Evolutionary conservation across 2,797 vertebrate genomes (phyloP).

Genomic region (Mareca penelope): DNA sequence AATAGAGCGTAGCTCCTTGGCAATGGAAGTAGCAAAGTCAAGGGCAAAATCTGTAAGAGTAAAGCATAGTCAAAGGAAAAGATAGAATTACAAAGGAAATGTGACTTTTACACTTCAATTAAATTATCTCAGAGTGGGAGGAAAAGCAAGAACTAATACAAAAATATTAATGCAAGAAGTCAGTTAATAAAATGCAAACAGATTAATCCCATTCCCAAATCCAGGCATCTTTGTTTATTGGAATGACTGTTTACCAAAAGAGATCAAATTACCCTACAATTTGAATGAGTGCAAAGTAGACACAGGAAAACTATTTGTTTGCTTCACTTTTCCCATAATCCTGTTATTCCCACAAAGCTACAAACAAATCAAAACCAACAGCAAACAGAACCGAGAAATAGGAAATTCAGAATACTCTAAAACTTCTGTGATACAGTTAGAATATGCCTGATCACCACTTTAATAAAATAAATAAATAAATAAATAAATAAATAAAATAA

Average conservation of each 20-base stretch:
- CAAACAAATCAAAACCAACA: not conserved
- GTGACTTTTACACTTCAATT: not conserved
- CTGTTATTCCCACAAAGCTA: not conserved
- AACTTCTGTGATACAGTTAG: not conserved
- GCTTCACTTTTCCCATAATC: not conserved
- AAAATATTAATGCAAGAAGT: not conserved
- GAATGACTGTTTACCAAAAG: not conserved
- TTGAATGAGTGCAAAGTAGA: not conserved
- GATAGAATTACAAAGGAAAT: not conserved
- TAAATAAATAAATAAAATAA: not conserved
- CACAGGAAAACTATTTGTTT: not conserved
- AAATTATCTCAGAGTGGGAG: not conserved
- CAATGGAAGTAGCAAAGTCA: conserved; percentile 1
- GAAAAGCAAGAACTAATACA: not conserved
- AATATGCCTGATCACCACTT: not conserved
- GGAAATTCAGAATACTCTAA: not conserved
- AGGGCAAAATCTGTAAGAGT: conserved; percentile 6
- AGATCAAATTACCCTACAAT: not conserved
- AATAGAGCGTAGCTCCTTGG: not conserved
- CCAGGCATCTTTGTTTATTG: not conserved
- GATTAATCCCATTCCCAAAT: not conserved
- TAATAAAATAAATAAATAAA: not conserved
- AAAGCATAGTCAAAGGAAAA: not conserved
- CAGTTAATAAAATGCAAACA: not conserved
- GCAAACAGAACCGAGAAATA: not conserved